Base-by-base conservation (phyloP, 2,113 vertebrate species). In the Microcebus murinus region DNA sequence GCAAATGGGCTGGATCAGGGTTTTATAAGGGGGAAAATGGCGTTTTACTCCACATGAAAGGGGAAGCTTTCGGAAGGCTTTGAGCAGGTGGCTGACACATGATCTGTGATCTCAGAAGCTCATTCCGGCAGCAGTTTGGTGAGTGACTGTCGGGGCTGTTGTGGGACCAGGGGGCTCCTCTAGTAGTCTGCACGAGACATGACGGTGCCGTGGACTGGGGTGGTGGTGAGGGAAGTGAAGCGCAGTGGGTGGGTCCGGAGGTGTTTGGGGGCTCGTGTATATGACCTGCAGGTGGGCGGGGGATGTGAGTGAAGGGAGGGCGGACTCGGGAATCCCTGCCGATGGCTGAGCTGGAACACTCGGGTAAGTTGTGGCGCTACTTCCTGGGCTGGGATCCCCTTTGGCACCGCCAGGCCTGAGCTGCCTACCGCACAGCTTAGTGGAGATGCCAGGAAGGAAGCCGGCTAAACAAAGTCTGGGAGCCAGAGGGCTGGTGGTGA, bases 241-340 rank as follows among this genome's bases (percentile, higher is more conserved):
- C 1, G 10, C 3, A 9, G 2, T 17, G n/a, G 27, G n/a, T 7
- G 42, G 11, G 12, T 21, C 2, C 0, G 21, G 52, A 57, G 34
- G 18, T 0, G 23, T 27, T 12, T 3, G n/a, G 55, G 48, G 50
- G 50, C 18, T 27, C 11, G 17, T 1, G 0, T 3, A 0, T 29
- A 2, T 50, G 34, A 21, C 7, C 0, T 1, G 20, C 8, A 3
- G n/a, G 39, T 18, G 6, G 27, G 1, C 1, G 0, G 27, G 21
- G 8, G 5, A 1, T 1, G 0, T 18, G 79, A 8, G 34, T 2
- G 1, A 0, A 8, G 45, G 63, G 5, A 3, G 48, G 4, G 59
- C 20, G 63, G 25, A 18, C 2, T 31, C 36, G 0, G 3, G 55
- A 14, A 6, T 1, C 1, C 0, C 0, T 0, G 31, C 36, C 52